Evolutionary conservation across 1,140 invertebrate species (phyloP).

Genomic region (Leptinotarsa defecta): DNA sequence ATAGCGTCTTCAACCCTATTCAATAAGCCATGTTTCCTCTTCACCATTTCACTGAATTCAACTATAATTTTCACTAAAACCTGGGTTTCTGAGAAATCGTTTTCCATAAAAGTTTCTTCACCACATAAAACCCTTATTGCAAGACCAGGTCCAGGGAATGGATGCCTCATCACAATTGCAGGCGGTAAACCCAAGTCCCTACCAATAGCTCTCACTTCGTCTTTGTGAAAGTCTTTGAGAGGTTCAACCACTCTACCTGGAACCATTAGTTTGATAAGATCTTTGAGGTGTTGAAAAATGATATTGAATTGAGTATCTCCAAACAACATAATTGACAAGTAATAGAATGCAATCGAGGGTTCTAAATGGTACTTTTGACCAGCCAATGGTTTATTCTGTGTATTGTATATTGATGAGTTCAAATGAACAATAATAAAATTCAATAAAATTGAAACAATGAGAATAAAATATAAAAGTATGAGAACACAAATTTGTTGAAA

Average conservation of each 20-base stretch:
- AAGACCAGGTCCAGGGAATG: slow-evolving; percentile 94
- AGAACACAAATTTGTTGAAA: too few species aligned
- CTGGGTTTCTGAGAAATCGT: slow-evolving; percentile 94
- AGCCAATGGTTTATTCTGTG: too few species aligned
- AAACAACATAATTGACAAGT: too few species aligned
- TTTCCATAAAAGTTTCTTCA: slow-evolving; percentile 93
- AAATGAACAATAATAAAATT: too few species aligned
- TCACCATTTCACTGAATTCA: slow-evolving; percentile 88
- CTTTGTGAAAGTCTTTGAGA: slow-evolving; percentile 99
- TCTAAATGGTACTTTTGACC: too few species aligned
- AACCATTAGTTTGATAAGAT: background rate
- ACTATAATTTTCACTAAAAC: slow-evolving; percentile 92
- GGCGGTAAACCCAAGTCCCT: slow-evolving; percentile 86
- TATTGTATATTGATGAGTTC: too few species aligned
- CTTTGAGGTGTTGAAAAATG: too few species aligned
- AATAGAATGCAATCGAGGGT: too few species aligned
- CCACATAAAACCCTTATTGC: slow-evolving; percentile 96
- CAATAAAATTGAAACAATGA: too few species aligned
- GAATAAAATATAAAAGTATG: too few species aligned
- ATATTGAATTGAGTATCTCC: too few species aligned
- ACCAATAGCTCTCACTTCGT: slow-evolving; percentile 90
- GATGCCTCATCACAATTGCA: slow-evolving; percentile 90
- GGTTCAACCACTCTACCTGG: slow-evolving; percentile 94
- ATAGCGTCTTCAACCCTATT: slow-evolving; percentile 85
- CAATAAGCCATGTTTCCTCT: slow-evolving; percentile 91